Percentiles rank a stretch among this genome's conserved stretches.
These are phyloP conservation scores for Pempheris klunzingeri DNA, from an alignment of 2,797 vertebrate species.

Conservation along the genomic window DNA sequence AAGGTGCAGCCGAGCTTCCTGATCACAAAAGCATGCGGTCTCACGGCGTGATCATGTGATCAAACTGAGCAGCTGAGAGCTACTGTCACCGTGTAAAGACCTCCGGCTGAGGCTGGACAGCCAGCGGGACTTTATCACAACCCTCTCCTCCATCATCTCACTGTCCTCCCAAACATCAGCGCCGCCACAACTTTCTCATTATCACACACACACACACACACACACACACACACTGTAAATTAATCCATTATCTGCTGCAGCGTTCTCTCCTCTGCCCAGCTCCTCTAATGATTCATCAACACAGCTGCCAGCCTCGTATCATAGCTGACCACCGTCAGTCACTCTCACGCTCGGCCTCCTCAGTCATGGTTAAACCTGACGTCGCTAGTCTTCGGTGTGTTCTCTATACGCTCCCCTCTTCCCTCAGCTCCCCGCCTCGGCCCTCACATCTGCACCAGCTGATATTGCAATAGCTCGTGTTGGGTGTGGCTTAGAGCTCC, in stretches of 20 bases:
- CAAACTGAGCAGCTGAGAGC: slow-evolving; percentile 30
- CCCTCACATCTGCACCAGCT: slow-evolving; percentile 65
- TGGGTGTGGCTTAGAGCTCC: slow-evolving; percentile 77
- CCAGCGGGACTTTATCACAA: slow-evolving; percentile 2
- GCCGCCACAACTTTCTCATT: slow-evolving; percentile 50
- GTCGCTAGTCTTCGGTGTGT: neutral
- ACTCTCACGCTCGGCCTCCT: slow-evolving; percentile 79
- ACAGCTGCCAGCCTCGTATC: slow-evolving; percentile 43
- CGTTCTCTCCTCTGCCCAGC: slow-evolving; percentile 42
- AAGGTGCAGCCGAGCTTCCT: slow-evolving; percentile 6
- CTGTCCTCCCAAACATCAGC: slow-evolving; percentile 43
- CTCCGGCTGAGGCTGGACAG: slow-evolving; percentile 28
- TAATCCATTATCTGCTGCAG: slow-evolving; percentile 60
- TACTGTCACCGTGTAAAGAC: neutral
- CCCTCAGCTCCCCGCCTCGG: slow-evolving; percentile 49
- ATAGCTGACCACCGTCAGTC: slow-evolving; percentile 64
- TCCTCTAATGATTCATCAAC: slow-evolving; percentile 71
- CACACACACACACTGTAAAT: no score
- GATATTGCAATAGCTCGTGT: slow-evolving; percentile 73
- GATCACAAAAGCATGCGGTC: slow-evolving; percentile 2
- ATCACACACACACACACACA: slow-evolving; percentile 21
- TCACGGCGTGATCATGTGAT: slow-evolving; percentile 30
- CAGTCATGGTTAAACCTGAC: slow-evolving; percentile 5
- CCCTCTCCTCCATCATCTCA: slow-evolving; percentile 42
- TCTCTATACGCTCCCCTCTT: slow-evolving; percentile 49